These are phyloP conservation scores for Latrodectus hesperus DNA, from an alignment of 2,888 invertebrate species.

Conservation along the genomic window DNA sequence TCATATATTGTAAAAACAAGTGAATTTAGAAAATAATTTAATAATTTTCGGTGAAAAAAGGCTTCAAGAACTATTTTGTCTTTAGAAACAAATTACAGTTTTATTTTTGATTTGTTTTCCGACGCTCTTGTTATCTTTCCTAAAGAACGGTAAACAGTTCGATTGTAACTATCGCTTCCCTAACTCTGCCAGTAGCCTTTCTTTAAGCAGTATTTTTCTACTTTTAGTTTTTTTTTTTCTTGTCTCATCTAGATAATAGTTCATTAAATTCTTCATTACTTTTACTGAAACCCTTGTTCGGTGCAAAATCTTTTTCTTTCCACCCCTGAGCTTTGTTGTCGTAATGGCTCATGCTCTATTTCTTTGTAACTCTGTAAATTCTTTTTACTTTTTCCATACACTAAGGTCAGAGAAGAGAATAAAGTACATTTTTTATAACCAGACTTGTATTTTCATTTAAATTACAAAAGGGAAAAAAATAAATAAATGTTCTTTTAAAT, in stretches of 20 bases:
- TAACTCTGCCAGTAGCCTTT: constrained; percentile 21
- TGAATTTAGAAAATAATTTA: no score
- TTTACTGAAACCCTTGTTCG: constrained; percentile 40
- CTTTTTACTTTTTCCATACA: constrained; percentile 1
- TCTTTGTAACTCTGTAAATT: constrained; percentile 32
- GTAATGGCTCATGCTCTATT: constrained; percentile 32
- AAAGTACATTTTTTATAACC: constrained; percentile 25
- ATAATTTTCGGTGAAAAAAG: not conserved
- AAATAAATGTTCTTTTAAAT: not conserved
- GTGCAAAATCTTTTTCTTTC: constrained; percentile 24
- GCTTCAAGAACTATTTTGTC: not conserved
- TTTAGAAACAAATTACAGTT: not conserved
- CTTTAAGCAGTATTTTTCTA: constrained; percentile 53
- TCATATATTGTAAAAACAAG: no score
- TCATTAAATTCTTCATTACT: constrained; percentile 69
- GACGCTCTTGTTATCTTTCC: constrained; percentile 20
- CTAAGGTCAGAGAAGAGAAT: constrained; percentile 39
- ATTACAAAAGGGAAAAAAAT: constrained; percentile 20
- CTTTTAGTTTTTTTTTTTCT: constrained; percentile 52
- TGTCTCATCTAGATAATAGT: constrained; percentile 62
- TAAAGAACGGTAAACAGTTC: constrained; percentile 53
- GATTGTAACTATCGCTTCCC: constrained; percentile 40
- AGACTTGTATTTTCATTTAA: constrained; percentile 11
- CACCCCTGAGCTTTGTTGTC: constrained; percentile 62
- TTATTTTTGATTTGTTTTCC: not conserved